A percentile compares a stretch with the other conserved stretches of the same genome.
Evolutionary conservation across 1,140 invertebrate genomes (phyloP).

Genomic region (Papilio glaucus): DNA sequence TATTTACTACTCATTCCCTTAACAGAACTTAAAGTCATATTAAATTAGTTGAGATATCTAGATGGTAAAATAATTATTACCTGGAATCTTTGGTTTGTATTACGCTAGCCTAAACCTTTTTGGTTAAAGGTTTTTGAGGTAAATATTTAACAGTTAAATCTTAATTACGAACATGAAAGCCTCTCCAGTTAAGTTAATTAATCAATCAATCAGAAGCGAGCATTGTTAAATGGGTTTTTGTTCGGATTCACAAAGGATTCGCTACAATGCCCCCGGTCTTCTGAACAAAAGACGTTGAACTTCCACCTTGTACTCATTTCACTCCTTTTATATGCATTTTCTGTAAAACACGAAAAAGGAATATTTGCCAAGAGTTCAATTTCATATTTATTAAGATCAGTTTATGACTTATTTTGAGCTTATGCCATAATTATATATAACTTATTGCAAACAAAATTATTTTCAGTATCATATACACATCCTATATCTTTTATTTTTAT

Average conservation of each 20-base stretch:
- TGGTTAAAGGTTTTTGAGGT: too few species aligned
- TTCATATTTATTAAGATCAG: background rate
- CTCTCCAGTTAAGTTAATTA: constrained; percentile 65
- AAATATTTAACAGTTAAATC: constrained; percentile 21
- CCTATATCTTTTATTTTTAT: too few species aligned
- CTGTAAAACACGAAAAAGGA: constrained; percentile 39
- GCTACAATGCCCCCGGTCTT: constrained; percentile 53
- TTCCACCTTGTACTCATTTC: constrained; percentile 62
- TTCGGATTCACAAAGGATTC: constrained; percentile 64
- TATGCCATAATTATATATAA: too few species aligned
- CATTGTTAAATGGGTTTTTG: constrained; percentile 68
- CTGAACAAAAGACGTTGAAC: constrained; percentile 65
- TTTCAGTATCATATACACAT: too few species aligned
- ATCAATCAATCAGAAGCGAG: constrained; percentile 64
- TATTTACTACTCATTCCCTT: too few species aligned
- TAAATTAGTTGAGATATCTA: too few species aligned
- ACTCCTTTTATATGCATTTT: constrained; percentile 63
- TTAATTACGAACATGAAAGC: constrained; percentile 39
- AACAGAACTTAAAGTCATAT: too few species aligned
- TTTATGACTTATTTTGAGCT: background rate
- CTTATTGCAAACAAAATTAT: too few species aligned
- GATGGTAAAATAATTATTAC: too few species aligned
- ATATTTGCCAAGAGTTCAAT: background rate
- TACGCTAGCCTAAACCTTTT: background rate
- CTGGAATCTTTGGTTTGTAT: too few species aligned